Evolutionary conservation across 2,113 vertebrate genomes (phyloP).

Genomic region (Genyomyrus donnyi): DNA sequence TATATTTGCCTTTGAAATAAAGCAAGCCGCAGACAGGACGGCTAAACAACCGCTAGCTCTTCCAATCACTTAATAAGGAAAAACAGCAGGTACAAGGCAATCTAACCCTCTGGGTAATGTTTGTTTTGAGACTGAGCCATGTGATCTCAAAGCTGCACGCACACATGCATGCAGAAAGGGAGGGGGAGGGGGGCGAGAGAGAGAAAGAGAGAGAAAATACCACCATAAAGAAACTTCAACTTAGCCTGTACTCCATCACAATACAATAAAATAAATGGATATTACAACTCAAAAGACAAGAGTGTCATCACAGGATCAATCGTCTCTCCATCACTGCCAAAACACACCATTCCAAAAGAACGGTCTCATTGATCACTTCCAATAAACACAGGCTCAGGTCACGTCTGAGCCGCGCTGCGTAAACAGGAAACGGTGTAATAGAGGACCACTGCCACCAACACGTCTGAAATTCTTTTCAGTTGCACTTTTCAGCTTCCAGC

Average conservation of each 20-base stretch:
- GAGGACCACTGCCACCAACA: not conserved
- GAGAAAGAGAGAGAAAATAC: not conserved
- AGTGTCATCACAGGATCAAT: not conserved
- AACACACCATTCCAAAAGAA: not conserved
- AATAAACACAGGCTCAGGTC: not conserved
- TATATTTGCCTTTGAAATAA: slow-evolving; percentile 42
- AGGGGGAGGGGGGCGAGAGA: not conserved
- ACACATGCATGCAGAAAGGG: not conserved
- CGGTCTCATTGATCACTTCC: not conserved
- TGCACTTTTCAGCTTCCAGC: not conserved
- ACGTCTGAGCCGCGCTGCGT: not conserved
- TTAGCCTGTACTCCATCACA: not conserved
- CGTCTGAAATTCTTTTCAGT: not conserved
- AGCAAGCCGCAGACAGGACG: slow-evolving; percentile 17
- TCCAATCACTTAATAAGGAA: slow-evolving; percentile 57
- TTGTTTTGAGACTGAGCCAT: slow-evolving; percentile 46
- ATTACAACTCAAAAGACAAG: not conserved
- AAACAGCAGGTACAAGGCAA: slow-evolving; percentile 46
- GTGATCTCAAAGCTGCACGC: slow-evolving; percentile 16
- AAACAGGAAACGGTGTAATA: not conserved
- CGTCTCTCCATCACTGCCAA: not conserved
- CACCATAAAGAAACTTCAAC: not conserved
- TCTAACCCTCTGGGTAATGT: slow-evolving; percentile 50
- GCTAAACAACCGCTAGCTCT: slow-evolving; percentile 30
- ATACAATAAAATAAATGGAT: not conserved